Conservation (phyloP, 30 jellyfish, hydroid and myxozoan species). For the Turritopsis dohrnii region DNA sequence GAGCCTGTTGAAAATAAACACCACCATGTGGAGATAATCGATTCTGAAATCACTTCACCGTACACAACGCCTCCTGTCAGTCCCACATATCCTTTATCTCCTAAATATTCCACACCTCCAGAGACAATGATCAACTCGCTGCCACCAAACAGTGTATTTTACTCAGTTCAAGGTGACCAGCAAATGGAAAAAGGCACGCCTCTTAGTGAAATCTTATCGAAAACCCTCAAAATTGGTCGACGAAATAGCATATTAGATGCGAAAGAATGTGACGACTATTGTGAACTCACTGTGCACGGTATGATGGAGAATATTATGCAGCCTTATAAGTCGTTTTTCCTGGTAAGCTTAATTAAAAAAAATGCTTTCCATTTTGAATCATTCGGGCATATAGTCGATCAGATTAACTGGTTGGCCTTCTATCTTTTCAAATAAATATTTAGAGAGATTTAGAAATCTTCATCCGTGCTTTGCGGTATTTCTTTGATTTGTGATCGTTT, state of each 20-base stretch:
- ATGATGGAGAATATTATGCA: constrained; percentile 17
- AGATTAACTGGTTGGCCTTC: too few species aligned
- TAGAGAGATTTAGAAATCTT: too few species aligned
- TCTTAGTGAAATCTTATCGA: neutral
- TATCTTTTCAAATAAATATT: too few species aligned
- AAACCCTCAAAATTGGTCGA: neutral
- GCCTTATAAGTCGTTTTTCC: neutral
- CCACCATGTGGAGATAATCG: constrained; percentile 12
- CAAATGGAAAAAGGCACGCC: neutral
- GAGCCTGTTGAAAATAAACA: neutral
- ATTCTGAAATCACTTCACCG: neutral
- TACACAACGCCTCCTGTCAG: constrained; percentile 1
- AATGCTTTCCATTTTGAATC: neutral
- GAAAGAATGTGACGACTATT: constrained; percentile 1
- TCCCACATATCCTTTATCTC: neutral
- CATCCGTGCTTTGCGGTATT: neutral
- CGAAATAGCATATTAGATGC: neutral
- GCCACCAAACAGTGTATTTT: constrained; percentile 4
- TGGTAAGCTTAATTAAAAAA: constrained; percentile 4
- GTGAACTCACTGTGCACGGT: constrained; percentile 25
- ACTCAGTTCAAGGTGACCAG: neutral
- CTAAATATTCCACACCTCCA: constrained; percentile 2
- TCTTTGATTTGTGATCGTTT: neutral
- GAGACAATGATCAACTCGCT: neutral
- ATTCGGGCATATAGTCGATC: too few species aligned